Percentiles rank a stretch among this genome's conserved stretches.
These are phyloP conservation scores for Ochropleura leucogaster DNA, from an alignment of 2,888 invertebrate species.

Conservation along the genomic window DNA sequence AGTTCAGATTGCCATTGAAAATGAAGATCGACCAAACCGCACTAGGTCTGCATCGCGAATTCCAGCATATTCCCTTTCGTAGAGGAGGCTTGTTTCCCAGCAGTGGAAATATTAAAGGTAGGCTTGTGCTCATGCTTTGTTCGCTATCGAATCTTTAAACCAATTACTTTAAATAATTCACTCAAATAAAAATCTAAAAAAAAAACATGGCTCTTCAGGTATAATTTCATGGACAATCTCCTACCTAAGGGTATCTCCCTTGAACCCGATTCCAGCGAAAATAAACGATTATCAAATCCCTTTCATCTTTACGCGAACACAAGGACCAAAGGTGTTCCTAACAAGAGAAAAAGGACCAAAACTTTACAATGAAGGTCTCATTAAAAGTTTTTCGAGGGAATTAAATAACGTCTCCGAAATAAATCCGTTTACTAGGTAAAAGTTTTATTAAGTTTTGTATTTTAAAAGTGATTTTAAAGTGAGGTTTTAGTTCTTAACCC, in stretches of 20 bases:
- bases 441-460: slow-evolving; percentile 64
- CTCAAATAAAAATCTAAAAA: neutral
- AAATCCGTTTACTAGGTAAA: slow-evolving; percentile 74
- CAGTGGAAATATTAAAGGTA: neutral
- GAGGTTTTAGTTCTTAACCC: slow-evolving; percentile 49
- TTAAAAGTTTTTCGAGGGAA: slow-evolving; percentile 79
- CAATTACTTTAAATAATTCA: neutral
- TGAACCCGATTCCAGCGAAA: slow-evolving; percentile 28
- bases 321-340: slow-evolving; percentile 52
- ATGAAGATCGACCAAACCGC: too few species aligned
- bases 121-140: neutral
- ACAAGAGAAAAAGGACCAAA: slow-evolving; percentile 55
- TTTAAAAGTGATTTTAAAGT: slow-evolving; percentile 69
- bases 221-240: slow-evolving; percentile 18
- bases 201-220: neutral
- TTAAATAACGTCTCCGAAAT: slow-evolving; percentile 76
- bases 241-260: neutral
- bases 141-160: neutral
- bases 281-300: slow-evolving; percentile 58
- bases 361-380: slow-evolving; percentile 70
- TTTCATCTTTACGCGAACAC: slow-evolving; percentile 55
- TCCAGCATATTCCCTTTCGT: neutral
- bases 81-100: neutral
- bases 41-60: neutral
- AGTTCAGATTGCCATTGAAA: too few species aligned